A percentile compares a stretch with the other conserved stretches of the same genome.
Evolutionary conservation across 2,113 vertebrate genomes (phyloP).

Genomic region (Hemichromis elongatus): DNA sequence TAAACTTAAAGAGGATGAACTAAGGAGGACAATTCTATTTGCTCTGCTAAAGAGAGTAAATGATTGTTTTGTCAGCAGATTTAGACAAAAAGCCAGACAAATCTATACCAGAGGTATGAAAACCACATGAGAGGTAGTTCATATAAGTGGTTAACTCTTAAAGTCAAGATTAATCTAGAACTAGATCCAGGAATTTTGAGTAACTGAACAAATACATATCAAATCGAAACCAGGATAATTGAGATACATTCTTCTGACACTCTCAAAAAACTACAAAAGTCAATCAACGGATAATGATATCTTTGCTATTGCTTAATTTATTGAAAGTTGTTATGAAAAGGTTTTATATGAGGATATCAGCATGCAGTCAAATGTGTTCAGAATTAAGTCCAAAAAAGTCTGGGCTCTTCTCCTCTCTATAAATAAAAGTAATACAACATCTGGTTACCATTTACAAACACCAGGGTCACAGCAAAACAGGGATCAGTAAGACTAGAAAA

Average conservation of each 20-base stretch:
- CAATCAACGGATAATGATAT: not conserved
- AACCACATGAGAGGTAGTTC: not conserved
- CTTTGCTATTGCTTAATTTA: not conserved
- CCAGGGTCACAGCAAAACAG: not conserved
- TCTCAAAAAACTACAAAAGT: fast-evolving
- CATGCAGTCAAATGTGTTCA: not conserved
- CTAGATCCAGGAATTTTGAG: not conserved
- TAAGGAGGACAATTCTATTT: not conserved
- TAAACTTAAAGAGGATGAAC: not conserved
- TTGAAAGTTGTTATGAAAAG: not conserved
- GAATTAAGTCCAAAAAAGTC: not conserved
- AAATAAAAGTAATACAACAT: not conserved
- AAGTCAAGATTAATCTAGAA: not conserved
- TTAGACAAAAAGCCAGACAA: not conserved
- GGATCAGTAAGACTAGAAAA: not conserved
- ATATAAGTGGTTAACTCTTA: not conserved
- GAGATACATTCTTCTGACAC: not conserved
- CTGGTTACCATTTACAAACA: not conserved
- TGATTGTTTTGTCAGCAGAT: not conserved
- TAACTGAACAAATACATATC: not conserved
- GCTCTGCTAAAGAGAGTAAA: not conserved
- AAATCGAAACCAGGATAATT: not conserved
- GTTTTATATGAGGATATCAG: not conserved
- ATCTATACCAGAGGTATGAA: not conserved
- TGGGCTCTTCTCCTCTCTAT: not conserved